Evolutionary conservation across 2,888 invertebrate species (phyloP).

Genomic region (Sarcophaga variegata): DNA sequence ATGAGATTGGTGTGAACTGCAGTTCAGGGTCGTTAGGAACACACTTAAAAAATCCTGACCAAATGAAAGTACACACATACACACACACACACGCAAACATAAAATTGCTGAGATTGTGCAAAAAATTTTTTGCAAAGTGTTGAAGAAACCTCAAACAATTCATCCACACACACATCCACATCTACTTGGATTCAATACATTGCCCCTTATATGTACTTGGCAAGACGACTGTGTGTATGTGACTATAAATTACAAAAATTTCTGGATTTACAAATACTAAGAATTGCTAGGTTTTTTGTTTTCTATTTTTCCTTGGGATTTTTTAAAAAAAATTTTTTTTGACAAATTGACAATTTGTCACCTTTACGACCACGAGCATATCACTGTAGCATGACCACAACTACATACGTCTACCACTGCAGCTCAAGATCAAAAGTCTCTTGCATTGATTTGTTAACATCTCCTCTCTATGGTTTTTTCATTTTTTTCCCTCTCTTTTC

Average conservation of each 20-base stretch:
- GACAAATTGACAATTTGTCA: slow-evolving; percentile 67
- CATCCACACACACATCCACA: not conserved
- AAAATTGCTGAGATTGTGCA: not conserved
- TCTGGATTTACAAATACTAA: not conserved
- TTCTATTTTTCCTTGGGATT: slow-evolving; percentile 2
- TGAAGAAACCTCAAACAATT: not conserved
- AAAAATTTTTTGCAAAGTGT: not conserved
- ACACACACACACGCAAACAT: not conserved
- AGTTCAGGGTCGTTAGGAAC: not conserved
- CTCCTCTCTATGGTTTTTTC: not conserved
- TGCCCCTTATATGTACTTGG: too few relatives aligned
- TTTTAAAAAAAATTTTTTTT: not conserved
- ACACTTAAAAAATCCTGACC: not conserved
- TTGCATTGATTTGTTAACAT: slow-evolving; percentile 54
- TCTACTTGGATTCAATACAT: too few relatives aligned
- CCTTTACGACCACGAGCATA: slow-evolving; percentile 34
- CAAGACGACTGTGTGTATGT: not conserved
- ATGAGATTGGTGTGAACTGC: not conserved
- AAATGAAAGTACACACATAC: not conserved
- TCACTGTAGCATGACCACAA: slow-evolving; percentile 49
- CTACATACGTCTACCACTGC: slow-evolving; percentile 20
- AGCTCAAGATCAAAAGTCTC: slow-evolving; percentile 46
- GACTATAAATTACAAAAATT: not conserved
- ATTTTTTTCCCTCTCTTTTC: not conserved
- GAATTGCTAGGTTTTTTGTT: slow-evolving; percentile 3